Base-by-base conservation (phyloP, 2,797 vertebrate species). In the Allenopithecus nigroviridis region DNA sequence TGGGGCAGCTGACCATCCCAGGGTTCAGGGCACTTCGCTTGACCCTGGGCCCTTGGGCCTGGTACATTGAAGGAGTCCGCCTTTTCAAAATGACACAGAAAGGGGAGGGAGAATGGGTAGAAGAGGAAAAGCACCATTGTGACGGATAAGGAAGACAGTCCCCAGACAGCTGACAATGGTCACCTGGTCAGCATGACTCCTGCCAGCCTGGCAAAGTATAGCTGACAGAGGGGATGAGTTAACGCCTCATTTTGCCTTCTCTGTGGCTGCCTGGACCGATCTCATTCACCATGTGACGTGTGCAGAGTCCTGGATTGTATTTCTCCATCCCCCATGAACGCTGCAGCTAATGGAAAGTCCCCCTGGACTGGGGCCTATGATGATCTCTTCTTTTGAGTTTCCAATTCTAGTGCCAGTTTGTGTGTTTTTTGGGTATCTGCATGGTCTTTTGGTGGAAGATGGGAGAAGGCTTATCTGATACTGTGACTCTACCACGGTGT, bases 341-440 rank as follows among this genome's bases (percentile, higher is more conserved):
- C 68, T 46, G 86, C 26, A 80, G 95, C 92, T 68, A 96, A 96
- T 81, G 95, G 97, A 98, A 98, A 97, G 95, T 97, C 78, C 94
- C 91, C 33, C 95, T 94, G 96, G 96, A 96, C 91, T 21, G 57
- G 53, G 79, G 97, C 94, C 96, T 96, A 22, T 9, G 96, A 80
- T 78, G 91, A 95, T 90, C 97, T 93, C 92, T 75, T 97, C 83
- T 97, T 70, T 90, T 89, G 75, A 97, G 96, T 98, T 98, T 98
- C 97, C 97, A 97, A 53, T 80, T 74, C 97, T 41, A 89, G 91
- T 97, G 97, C 96, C 97, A 97, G 91, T 95, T 41, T 55, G 50
- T 78, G 33, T 93, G 76, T 7, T 79, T 76, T 64, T 80, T 11
- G 5, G 80, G 72, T 84, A 76, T 79, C 88, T 57, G 70, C 57